These are phyloP conservation scores for Ethmia dodecea DNA, from an alignment of 2,888 invertebrate species.

Conservation along the genomic window DNA sequence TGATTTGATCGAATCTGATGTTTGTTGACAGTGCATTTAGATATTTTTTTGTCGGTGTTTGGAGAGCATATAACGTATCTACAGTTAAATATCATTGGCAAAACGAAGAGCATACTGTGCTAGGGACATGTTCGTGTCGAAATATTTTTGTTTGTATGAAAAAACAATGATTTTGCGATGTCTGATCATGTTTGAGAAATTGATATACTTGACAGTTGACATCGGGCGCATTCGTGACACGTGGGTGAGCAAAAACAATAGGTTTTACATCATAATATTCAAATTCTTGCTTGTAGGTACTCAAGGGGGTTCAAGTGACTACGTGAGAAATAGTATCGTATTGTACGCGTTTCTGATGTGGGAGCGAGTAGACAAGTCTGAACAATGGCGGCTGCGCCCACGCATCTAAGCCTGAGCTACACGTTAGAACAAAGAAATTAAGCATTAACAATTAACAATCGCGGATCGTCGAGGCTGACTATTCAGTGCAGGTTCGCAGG, in stretches of 20 bases:
- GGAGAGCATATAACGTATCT: too few species aligned
- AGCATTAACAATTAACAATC: slow-evolving; percentile 17
- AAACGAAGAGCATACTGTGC: too few species aligned
- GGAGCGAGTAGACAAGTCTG: slow-evolving; percentile 23
- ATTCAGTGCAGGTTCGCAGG: slow-evolving; percentile 3
- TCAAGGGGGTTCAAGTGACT: slow-evolving; percentile 9
- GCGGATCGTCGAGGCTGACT: slow-evolving; percentile 7
- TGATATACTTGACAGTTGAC: slow-evolving; percentile 18
- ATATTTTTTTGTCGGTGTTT: too few species aligned
- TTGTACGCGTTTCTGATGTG: slow-evolving; percentile 34
- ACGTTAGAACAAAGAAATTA: slow-evolving; percentile 19
- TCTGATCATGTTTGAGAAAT: slow-evolving; percentile 14
- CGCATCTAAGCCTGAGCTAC: slow-evolving; percentile 11
- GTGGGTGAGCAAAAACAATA: slow-evolving; percentile 43
- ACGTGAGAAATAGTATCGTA: slow-evolving; percentile 54
- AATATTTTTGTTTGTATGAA: background rate
- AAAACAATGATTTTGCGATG: background rate
- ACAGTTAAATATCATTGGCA: too few species aligned
- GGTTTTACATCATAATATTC: slow-evolving; percentile 36
- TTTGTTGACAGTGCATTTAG: too few species aligned
- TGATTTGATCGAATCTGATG: too few species aligned
- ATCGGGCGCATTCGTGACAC: slow-evolving; percentile 29
- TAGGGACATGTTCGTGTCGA: too few species aligned
- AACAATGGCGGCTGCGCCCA: slow-evolving; percentile 18
- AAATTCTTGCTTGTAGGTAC: slow-evolving; percentile 28